Evolutionary conservation across 2,797 vertebrate species (phyloP).

Genomic region (Rhabdophis nuchalis): DNA sequence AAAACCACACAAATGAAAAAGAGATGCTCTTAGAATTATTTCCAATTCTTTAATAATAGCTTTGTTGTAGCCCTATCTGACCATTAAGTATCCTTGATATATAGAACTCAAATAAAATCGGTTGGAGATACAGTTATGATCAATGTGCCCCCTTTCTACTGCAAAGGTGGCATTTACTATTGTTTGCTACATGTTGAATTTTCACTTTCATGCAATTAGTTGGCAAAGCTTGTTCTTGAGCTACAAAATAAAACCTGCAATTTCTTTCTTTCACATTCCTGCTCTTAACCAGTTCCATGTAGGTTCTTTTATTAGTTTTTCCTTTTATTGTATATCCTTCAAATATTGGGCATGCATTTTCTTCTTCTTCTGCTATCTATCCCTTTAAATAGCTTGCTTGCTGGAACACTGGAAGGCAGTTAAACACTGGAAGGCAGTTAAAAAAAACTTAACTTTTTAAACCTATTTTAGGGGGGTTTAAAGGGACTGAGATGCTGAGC

Average conservation of each 20-base stretch:
- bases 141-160: background rate
- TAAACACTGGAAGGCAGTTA: background rate
- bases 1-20: background rate
- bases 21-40: background rate
- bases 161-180: background rate
- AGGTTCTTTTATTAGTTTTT: too few species aligned
- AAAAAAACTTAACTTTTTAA: background rate
- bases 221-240: background rate
- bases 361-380: background rate
- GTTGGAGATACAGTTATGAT: background rate
- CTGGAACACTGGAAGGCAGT: background rate
- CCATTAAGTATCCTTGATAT: background rate
- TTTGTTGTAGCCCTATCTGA: background rate
- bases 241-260: too few species aligned
- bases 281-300: too few species aligned
- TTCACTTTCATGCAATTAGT: background rate
- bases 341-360: background rate
- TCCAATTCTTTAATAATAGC: background rate
- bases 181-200: background rate
- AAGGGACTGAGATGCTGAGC: too few species aligned
- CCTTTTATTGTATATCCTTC: background rate
- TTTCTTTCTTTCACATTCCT: too few species aligned
- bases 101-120: background rate
- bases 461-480: background rate
- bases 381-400: background rate